Evolutionary conservation across 2,113 vertebrate species (phyloP).

Genomic region (Ursus arctos): DNA sequence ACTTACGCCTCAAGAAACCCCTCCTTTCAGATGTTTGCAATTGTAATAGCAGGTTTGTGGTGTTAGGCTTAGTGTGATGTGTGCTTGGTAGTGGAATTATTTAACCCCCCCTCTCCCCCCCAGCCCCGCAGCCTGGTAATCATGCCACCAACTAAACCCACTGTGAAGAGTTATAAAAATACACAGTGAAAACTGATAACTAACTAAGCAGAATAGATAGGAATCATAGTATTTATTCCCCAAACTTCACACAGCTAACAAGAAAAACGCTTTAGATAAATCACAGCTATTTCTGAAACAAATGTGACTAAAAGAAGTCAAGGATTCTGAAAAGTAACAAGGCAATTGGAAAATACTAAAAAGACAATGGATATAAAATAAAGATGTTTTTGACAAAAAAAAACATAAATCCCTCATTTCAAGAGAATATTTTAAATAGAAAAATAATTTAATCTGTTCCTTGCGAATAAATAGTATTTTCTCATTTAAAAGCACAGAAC

Average conservation of each 20-base stretch:
- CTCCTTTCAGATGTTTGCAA: background rate
- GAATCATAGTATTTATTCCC: background rate
- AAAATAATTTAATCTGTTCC: background rate
- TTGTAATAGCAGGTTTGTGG: background rate
- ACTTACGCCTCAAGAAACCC: background rate
- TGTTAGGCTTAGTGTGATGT: background rate
- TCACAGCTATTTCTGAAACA: conserved; percentile 24
- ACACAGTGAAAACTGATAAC: conserved; percentile 43
- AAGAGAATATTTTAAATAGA: background rate
- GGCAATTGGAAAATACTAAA: background rate
- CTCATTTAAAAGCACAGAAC: background rate
- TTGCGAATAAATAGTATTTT: background rate
- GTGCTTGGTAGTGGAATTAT: background rate
- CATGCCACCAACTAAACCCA: background rate
- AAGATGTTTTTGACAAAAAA: background rate
- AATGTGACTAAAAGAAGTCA: conserved; percentile 10
- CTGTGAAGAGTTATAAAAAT: conserved; percentile 46
- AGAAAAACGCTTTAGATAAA: background rate
- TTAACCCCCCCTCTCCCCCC: background rate
- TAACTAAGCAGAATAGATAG: background rate
- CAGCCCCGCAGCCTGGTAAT: background rate
- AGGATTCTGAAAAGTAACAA: background rate
- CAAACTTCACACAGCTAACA: conserved; percentile 21
- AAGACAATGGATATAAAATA: background rate
- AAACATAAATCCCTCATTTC: background rate